Conservation (phyloP, 1,140 invertebrate genomes). For the Leptinotarsa lineolata region DNA sequence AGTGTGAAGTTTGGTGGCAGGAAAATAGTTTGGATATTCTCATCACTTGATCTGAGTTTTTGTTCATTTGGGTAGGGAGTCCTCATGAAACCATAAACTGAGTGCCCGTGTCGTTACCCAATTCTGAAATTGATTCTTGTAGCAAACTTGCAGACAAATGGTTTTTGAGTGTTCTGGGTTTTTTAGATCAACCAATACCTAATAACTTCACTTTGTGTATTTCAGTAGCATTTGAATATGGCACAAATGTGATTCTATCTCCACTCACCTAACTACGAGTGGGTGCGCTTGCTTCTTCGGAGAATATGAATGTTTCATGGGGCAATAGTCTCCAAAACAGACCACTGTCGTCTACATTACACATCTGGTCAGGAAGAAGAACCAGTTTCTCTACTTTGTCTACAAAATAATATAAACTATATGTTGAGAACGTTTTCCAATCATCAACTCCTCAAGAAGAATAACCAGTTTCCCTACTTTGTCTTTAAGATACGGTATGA, state of each 20-base stretch:
- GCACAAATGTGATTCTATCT: conserved; percentile 53
- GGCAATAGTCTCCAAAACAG: conserved; percentile 48
- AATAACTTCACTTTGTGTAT: conserved; percentile 51
- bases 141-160: too few species aligned
- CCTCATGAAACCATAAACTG: conserved; percentile 50
- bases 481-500: conserved; percentile 30
- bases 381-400: not conserved
- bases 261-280: conserved; percentile 50
- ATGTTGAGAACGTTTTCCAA: too few species aligned
- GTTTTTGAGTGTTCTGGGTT: conserved; percentile 39
- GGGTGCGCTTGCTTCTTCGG: conserved; percentile 41
- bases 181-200: conserved; percentile 52
- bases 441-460: conserved; percentile 48
- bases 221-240: conserved; percentile 53
- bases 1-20: too few species aligned
- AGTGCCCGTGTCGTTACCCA: conserved; percentile 40
- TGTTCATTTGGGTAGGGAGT: conserved; percentile 41
- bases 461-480: too few species aligned
- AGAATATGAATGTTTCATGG: conserved; percentile 47
- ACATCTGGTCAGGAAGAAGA: conserved; percentile 47
- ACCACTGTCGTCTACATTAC: conserved; percentile 51
- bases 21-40: conserved; percentile 36
- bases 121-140: conserved; percentile 44
- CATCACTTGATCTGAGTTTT: conserved; percentile 32
- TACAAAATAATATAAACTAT: conserved; percentile 27